These are phyloP conservation scores for Sorex fumeus DNA, from an alignment of 2,113 vertebrate species.

Conservation along the genomic window DNA sequence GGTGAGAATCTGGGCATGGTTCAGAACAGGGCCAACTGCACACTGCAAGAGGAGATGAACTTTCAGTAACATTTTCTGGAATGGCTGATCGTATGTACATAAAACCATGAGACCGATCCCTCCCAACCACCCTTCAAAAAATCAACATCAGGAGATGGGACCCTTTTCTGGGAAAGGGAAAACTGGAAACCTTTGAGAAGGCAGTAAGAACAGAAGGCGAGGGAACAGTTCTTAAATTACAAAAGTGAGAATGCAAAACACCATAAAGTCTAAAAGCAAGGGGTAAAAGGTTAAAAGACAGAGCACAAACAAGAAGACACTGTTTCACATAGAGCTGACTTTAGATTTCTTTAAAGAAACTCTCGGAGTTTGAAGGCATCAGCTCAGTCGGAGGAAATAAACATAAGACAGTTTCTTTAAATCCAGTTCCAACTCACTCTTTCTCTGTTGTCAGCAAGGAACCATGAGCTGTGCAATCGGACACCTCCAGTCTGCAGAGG, in stretches of 20 bases:
- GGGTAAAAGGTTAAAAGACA: not conserved
- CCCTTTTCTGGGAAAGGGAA: not conserved
- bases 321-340: not conserved
- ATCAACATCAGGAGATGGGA: constrained; percentile 10
- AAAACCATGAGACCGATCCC: not conserved
- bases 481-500: not conserved
- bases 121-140: not conserved
- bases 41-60: not conserved
- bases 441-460: not conserved
- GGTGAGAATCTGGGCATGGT: not conserved
- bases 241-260: not conserved
- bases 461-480: not conserved
- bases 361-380: not conserved
- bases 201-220: not conserved
- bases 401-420: not conserved
- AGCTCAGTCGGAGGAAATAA: not conserved
- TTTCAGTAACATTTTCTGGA: constrained; percentile 7
- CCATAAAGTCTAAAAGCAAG: too few relatives aligned
- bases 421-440: not conserved
- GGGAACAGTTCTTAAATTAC: constrained; percentile 22
- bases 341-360: not conserved
- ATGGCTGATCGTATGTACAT: not conserved
- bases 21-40: not conserved
- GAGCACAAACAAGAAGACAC: not conserved
- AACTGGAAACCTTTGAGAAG: constrained; percentile 6